These are phyloP conservation scores for Nasonia giraulti DNA, from an alignment of 1,140 invertebrate species.

Conservation along the genomic window DNA sequence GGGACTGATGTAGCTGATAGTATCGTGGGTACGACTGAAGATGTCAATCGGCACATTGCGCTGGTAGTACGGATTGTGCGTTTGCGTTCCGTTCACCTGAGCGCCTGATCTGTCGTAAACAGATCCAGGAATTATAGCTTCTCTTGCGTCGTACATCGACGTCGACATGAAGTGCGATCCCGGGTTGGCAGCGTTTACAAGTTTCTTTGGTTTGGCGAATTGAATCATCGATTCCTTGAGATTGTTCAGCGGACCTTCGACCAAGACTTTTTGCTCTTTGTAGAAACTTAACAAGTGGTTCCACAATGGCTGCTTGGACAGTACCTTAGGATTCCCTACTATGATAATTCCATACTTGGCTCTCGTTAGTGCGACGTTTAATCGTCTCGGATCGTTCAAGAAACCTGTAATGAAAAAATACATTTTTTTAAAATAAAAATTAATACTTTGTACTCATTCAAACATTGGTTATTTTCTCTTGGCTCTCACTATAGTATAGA, in stretches of 20 bases:
- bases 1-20: conserved; percentile 94
- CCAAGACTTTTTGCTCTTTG: conserved; percentile 97
- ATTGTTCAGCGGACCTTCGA: conserved; percentile 98
- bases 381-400: conserved; percentile 95
- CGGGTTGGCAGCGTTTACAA: conserved; percentile 95
- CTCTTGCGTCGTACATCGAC: conserved; percentile 93
- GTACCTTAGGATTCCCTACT: conserved; percentile 98
- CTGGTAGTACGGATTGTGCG: conserved; percentile 73
- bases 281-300: conserved; percentile 98
- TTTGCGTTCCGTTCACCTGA: conserved; percentile 72
- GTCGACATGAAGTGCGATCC: conserved; percentile 98
- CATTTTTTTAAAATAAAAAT: background rate
- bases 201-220: conserved; percentile 97
- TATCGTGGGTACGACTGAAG: conserved; percentile 86
- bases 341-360: conserved; percentile 99
- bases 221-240: conserved; percentile 97
- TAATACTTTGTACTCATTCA: too few relatives aligned
- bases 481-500: too few relatives aligned
- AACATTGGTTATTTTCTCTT: too few relatives aligned
- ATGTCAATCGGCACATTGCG: conserved; percentile 76
- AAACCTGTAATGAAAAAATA: conserved; percentile 78
- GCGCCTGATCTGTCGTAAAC: conserved; percentile 84
- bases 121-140: conserved; percentile 90
- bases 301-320: conserved; percentile 98
- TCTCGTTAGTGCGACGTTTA: conserved; percentile 98